phyloP scores from a whole-genome alignment of 2,797 vertebrate genomes.

The Centroberyx gerrardi region DNA sequence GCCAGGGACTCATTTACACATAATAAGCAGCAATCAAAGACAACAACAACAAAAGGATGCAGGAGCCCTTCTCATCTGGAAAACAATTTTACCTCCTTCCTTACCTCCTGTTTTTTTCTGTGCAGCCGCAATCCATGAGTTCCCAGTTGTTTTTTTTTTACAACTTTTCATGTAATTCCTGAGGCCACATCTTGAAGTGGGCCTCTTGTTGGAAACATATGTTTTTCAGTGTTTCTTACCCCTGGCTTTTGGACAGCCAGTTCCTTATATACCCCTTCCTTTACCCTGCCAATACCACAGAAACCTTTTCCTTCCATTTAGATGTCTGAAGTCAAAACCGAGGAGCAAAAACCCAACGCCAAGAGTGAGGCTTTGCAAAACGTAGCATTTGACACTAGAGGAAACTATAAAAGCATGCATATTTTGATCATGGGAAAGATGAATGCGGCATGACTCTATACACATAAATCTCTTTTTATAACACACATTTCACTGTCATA shows the following conservation, averaged over 20 bases:
- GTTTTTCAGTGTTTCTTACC: conserved; percentile 52
- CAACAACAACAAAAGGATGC: conserved; percentile 18
- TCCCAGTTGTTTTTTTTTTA: conserved; percentile 10
- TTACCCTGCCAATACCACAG: conserved; percentile 72
- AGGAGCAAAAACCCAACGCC: conserved; percentile 8
- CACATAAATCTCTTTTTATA: conserved; percentile 58
- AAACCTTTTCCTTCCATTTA: conserved; percentile 76
- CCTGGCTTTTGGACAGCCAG: conserved; percentile 54
- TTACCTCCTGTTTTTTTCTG: conserved; percentile 22
- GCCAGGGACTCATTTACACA: conserved; percentile 63
- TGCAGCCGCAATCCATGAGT: conserved; percentile 20
- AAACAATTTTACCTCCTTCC: conserved; percentile 11
- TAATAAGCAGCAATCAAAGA: conserved; percentile 38
- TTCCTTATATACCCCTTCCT: conserved; percentile 62
- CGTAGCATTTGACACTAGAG: conserved; percentile 33
- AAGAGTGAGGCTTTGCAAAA: conserved; percentile 43
- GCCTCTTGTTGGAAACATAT: conserved; percentile 66
- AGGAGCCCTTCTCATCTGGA: conserved; percentile 34
- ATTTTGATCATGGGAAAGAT: conserved; percentile 53
- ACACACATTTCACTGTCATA: conserved; percentile 39
- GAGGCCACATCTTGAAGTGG: conserved; percentile 56
- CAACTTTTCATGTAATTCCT: conserved; percentile 49
- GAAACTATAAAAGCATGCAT: conserved; percentile 46
- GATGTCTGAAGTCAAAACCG: conserved; percentile 70
- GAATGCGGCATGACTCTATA: conserved; percentile 38